These are phyloP conservation scores for Bradypus variegatus DNA, from an alignment of 2,797 vertebrate species.

Conservation along the genomic window DNA sequence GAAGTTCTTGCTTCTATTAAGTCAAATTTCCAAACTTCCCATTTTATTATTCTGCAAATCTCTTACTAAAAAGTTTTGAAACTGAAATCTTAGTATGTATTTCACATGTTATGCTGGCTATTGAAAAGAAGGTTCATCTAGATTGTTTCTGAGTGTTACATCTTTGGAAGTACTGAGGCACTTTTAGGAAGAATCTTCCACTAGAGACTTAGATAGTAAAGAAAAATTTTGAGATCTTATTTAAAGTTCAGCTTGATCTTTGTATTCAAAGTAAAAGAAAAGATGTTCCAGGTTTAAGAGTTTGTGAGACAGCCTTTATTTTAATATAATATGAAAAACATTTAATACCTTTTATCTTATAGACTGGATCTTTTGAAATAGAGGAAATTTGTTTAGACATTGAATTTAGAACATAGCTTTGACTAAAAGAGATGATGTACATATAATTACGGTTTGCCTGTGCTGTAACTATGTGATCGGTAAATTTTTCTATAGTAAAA, in stretches of 20 bases:
- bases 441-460: not conserved
- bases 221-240: constrained; percentile 12
- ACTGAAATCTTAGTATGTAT: constrained; percentile 27
- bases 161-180: not conserved
- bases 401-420: constrained; percentile 22
- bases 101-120: constrained; percentile 28
- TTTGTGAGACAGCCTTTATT: constrained; percentile 23
- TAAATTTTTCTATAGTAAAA: constrained; percentile 4
- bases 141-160: not conserved
- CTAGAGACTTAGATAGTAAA: not conserved
- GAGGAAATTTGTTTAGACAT: not conserved
- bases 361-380: constrained; percentile 6
- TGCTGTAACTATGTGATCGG: constrained; percentile 14
- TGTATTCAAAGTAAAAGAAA: not conserved
- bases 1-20: constrained; percentile 16
- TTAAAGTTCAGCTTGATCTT: not conserved
- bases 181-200: constrained; percentile 15
- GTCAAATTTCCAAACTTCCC: constrained; percentile 40
- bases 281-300: not conserved
- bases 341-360: not conserved
- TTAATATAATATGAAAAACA: not conserved
- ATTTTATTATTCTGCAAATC: constrained; percentile 34
- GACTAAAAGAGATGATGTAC: not conserved
- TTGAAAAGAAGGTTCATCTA: not conserved
- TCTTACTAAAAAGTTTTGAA: constrained; percentile 39